These are phyloP conservation scores for Chiroxiphia lanceolata DNA, from an alignment of 2,797 vertebrate species.

Conservation along the genomic window DNA sequence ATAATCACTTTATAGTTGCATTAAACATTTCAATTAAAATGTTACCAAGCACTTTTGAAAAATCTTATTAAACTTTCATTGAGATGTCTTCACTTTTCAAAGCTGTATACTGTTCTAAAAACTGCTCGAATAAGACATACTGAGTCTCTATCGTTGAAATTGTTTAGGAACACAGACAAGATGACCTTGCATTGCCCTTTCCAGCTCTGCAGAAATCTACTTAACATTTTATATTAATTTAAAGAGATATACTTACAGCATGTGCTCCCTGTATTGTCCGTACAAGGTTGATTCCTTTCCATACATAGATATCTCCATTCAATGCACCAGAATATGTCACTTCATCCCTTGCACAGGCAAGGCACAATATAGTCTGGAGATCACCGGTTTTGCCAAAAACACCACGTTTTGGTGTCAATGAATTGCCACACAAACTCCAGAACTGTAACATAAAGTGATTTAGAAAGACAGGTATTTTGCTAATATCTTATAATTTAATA, in stretches of 20 bases:
- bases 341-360: constrained; percentile 95
- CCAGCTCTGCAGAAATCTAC: background rate
- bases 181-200: background rate
- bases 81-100: background rate
- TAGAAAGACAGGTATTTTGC: background rate
- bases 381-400: constrained; percentile 98
- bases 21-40: background rate
- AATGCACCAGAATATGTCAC: constrained; percentile 96
- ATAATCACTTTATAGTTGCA: background rate
- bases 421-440: constrained; percentile 98
- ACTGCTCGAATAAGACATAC: background rate
- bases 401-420: constrained; percentile 93
- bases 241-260: constrained; percentile 79
- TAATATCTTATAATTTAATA: background rate
- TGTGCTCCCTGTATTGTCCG: constrained; percentile 96
- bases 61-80: background rate
- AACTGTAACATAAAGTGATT: constrained; percentile 82
- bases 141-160: background rate
- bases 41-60: background rate
- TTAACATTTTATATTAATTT: background rate
- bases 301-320: constrained; percentile 97
- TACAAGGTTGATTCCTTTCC: constrained; percentile 94
- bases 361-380: constrained; percentile 97
- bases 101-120: background rate
- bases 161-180: background rate